Evolutionary conservation across 1,140 invertebrate genomes (phyloP), one percentile per base, ranked within the genome.

Genomic region (Papilio polyxenes): DNA sequence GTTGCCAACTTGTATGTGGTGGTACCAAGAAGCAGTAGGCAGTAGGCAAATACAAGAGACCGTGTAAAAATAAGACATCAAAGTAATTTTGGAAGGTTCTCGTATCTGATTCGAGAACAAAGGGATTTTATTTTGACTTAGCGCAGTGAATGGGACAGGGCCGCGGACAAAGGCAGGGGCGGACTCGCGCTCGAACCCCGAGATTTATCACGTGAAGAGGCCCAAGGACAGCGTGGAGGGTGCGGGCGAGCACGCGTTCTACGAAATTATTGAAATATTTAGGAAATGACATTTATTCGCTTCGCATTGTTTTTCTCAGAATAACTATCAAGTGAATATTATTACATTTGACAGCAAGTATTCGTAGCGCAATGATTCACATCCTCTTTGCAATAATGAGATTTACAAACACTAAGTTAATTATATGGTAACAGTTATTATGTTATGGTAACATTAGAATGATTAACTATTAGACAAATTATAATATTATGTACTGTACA

Each of bases 201-300:
- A 72, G 65, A 72, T 72, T 72, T 72, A 72, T 72, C 65, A 72
- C 65, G 65, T 72, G 65, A 40, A 72, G 65, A 72, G 65, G 65
- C 65, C 11, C 65, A 37, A 72, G 65, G 31, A 11, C 23, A 37
- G 23, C 10, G 20, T 17, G 15, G 51, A 7, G 62, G 20, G 59
- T 6, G 20, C 20, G 59, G 59, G 9, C 62, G 62, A 11, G 7
- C 20, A 20, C 20, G 8, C 2, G 23, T 0, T 10, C 9, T 17
- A 31, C 13, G 17, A 37, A 65, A 20, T 37, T 13, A 65, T 65
- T 65, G 23, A 31, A 72, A 72, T 72, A 17, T 40, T 10, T 72
- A 37, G 31, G 31, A 72, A 72, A 72, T 37, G 37, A 72, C 13
- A 15, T 72, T 37, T 72, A 72, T 72, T 72, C 31, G 23, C 13